Conservation (phyloP, 2,797 vertebrate species). For the Cottoperca gobio region DNA sequence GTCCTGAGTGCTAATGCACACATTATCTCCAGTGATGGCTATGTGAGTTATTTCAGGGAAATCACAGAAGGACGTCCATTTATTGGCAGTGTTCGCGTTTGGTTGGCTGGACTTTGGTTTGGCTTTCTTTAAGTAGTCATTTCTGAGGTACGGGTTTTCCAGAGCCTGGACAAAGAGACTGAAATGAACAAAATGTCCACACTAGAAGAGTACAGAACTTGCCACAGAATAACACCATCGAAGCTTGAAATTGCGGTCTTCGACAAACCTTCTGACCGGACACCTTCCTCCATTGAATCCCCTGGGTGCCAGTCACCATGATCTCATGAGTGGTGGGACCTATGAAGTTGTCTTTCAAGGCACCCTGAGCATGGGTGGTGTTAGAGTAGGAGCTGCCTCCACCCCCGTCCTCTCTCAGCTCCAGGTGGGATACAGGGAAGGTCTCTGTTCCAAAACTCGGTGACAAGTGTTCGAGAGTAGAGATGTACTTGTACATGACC, state of each 20-base stretch:
- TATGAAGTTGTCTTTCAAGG: constrained; percentile 37
- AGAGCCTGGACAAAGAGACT: constrained; percentile 57
- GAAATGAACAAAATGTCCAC: background rate
- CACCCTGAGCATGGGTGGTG: constrained; percentile 15
- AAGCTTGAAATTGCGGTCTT: background rate
- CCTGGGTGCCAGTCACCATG: constrained; percentile 84
- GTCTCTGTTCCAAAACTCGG: constrained; percentile 86
- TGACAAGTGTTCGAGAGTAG: constrained; percentile 90
- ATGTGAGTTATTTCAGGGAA: constrained; percentile 93
- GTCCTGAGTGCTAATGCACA: constrained; percentile 91
- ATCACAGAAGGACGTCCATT: constrained; percentile 89
- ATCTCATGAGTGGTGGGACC: constrained; percentile 82
- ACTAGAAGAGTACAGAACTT: background rate
- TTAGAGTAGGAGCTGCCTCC: constrained; percentile 66
- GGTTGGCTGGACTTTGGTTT: constrained; percentile 47
- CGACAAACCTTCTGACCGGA: constrained; percentile 68
- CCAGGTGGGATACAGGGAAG: constrained; percentile 77
- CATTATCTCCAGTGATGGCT: constrained; percentile 79
- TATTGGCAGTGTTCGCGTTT: constrained; percentile 23
- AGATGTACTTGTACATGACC: constrained; percentile 93
- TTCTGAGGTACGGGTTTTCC: constrained; percentile 70
- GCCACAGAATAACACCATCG: background rate
- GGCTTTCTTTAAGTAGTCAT: constrained; percentile 59
- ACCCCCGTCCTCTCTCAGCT: constrained; percentile 75
- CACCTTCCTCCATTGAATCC: constrained; percentile 88